phyloP scores from a whole-genome alignment of 2,888 invertebrate species.

The Eupeodes latifasciatus region DNA sequence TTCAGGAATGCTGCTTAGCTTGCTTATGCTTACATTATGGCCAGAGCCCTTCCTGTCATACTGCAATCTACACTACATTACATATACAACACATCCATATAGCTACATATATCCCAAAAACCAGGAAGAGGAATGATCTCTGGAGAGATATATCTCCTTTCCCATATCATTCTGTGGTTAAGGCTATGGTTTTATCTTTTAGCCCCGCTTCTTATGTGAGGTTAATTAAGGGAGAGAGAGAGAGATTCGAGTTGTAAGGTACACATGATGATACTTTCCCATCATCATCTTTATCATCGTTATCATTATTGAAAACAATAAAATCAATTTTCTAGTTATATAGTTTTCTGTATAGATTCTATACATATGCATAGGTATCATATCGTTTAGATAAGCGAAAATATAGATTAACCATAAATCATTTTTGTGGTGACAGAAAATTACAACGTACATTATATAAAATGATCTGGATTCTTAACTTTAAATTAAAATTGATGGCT shows the following conservation, averaged over 20 bases:
- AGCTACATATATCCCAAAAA: conserved; percentile 18
- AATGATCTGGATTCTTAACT: neutral
- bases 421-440: neutral
- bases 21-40: conserved; percentile 9
- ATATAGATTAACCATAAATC: conserved; percentile 6
- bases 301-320: conserved; percentile 13
- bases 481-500: neutral
- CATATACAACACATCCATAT: neutral
- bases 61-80: neutral
- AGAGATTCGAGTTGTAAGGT: neutral
- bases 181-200: conserved; percentile 60
- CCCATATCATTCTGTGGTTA: conserved; percentile 64
- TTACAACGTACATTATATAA: neutral
- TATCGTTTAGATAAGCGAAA: too few species aligned
- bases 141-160: conserved; percentile 34
- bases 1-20: neutral
- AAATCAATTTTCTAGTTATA: conserved; percentile 46
- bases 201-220: conserved; percentile 29
- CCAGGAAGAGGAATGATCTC: conserved; percentile 59
- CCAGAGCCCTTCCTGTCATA: conserved; percentile 8
- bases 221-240: conserved; percentile 41
- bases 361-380: neutral
- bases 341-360: neutral
- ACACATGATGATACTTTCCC: conserved; percentile 6
- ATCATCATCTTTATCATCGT: neutral